A percentile compares a stretch with the other conserved stretches of the same genome.
phyloP scores from a whole-genome alignment of 2,797 vertebrate genomes.

The Enteromius mattozi region DNA sequence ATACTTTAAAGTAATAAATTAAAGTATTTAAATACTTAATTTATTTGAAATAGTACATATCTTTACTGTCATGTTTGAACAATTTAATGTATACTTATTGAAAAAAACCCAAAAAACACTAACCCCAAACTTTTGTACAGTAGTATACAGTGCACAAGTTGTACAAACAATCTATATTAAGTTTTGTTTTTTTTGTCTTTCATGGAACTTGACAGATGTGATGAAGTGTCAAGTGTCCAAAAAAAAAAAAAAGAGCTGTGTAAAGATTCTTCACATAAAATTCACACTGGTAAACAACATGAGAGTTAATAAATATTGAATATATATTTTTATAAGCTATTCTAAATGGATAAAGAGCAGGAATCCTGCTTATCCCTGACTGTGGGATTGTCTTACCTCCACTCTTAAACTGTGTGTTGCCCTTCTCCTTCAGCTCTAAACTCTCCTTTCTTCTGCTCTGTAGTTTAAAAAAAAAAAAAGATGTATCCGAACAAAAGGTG shows the following conservation, averaged over 20 bases:
- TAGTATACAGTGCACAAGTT: not conserved
- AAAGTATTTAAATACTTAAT: no score
- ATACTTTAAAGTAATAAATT: not conserved
- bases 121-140: not conserved
- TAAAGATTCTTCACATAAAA: not conserved
- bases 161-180: not conserved
- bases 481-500: not conserved
- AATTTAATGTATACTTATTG: not conserved
- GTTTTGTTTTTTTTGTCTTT: not conserved
- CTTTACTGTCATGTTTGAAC: not conserved
- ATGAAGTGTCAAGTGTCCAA: not conserved
- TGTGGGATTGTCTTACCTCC: slow-evolving; percentile 65
- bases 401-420: slow-evolving; percentile 76
- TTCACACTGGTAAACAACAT: not conserved
- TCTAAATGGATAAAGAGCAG: not conserved
- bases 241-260: not conserved
- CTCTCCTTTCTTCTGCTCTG: slow-evolving; percentile 73
- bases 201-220: not conserved
- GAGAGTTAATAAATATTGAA: not conserved
- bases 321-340: not conserved
- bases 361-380: not conserved
- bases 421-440: slow-evolving; percentile 72
- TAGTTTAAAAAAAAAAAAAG: slow-evolving; percentile 35
- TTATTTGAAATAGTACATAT: no score
- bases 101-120: no score